phyloP scores from a whole-genome alignment of 2,888 invertebrate genomes.

The Lissocephala sabroskyi region DNA sequence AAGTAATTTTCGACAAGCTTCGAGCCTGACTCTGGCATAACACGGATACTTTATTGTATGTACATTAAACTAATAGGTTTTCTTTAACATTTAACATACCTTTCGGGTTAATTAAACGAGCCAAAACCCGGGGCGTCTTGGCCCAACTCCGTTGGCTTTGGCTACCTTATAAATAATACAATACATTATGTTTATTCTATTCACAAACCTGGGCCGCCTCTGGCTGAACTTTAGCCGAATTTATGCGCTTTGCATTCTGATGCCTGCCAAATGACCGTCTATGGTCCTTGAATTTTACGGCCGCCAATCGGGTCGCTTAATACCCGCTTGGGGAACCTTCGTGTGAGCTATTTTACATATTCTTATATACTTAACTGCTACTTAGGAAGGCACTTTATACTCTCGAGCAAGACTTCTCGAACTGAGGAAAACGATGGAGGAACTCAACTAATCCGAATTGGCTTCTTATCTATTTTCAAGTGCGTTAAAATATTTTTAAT shows the following conservation, averaged over 20 bases:
- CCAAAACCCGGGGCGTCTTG: background rate
- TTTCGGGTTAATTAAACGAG: no score
- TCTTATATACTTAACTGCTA: constrained; percentile 40
- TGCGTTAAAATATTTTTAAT: no score
- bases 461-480: no score
- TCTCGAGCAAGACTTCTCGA: constrained; percentile 28
- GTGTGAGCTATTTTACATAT: constrained; percentile 1
- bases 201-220: constrained; percentile 15
- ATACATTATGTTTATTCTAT: constrained; percentile 10
- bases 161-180: background rate
- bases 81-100: constrained; percentile 14
- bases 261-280: no score
- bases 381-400: constrained; percentile 58
- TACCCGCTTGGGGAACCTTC: background rate
- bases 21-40: constrained; percentile 15
- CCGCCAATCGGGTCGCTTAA: no score
- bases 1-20: constrained; percentile 1
- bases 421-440: no score
- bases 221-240: no score
- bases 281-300: no score
- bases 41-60: constrained; percentile 27
- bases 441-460: no score
- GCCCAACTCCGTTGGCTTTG: no score
- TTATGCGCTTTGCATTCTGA: background rate
- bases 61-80: constrained; percentile 33